Base-by-base conservation (phyloP, 64 coral and sea anemone species). In the Montipora capricornis region DNA sequence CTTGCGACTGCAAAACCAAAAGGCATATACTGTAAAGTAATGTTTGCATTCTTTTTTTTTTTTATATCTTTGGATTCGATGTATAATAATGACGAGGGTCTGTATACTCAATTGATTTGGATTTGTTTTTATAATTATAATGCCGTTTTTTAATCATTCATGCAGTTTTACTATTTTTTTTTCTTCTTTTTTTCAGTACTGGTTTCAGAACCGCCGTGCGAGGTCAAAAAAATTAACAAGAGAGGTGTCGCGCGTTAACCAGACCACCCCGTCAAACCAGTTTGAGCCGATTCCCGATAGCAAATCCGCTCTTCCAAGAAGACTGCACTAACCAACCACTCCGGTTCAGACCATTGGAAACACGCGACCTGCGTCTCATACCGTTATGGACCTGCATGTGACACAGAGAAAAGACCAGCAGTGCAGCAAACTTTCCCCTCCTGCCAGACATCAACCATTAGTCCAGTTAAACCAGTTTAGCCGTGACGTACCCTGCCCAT, bases 161-260 rank as follows among this genome's bases (percentile, higher is more conserved):
- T 26, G 26, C 26, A 26, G 26, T 26, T 26, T 26, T 26, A 26
- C 26, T 12, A 49, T 49, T 26, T 29, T 1, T 26, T 9, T 9
- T 61, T 14, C 24, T 15, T 82, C 6, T 55, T 55, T 57, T 44
- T 82, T 62, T 15, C 12, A 82, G 80, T 64, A 44, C 57, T 82
- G 80, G 80, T 82, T 82, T 61, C 80, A 82, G 22, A 82, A 82
- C 53, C 80, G 80, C 16, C 51, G 80, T 10, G 80, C 80, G 52
- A 82, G 45, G 49, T 82, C 80, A 37, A 59, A 55, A 61, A 60
- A 37, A 61, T 20, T 60, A 37, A 12, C 2, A 16, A 61, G 14
- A 64, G 57, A 61, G 20, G 14, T 61, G 4, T 5, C 20, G 55
- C 15, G 52, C 8, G 52, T 11, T 22, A 15, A 44, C 22, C 80